These are phyloP conservation scores for Nibea coibor DNA, from an alignment of 2,113 vertebrate genomes.

Conservation along the genomic window DNA sequence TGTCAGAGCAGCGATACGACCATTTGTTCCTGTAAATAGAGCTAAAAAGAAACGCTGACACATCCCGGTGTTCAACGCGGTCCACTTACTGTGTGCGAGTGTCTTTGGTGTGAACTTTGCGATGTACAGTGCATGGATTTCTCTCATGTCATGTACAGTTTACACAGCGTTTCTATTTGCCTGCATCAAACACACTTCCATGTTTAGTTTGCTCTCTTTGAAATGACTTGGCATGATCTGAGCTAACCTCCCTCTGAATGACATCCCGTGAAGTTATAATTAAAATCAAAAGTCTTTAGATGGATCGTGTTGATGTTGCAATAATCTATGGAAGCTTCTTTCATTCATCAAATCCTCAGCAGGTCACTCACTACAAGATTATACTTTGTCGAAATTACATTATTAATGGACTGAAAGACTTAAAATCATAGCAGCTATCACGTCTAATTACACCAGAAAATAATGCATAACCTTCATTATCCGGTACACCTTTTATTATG, in stretches of 20 bases:
- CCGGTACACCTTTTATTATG: slow-evolving; percentile 61
- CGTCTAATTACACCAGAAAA: slow-evolving; percentile 59
- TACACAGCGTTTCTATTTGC: not conserved
- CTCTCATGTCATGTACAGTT: no score
- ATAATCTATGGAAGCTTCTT: not conserved
- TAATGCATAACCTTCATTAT: slow-evolving; percentile 57
- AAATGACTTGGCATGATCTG: not conserved
- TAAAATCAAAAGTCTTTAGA: slow-evolving; percentile 9
- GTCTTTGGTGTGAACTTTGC: not conserved
- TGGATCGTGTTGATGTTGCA: not conserved
- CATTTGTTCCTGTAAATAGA: not conserved
- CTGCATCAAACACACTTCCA: not conserved
- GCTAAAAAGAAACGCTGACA: slow-evolving; percentile 1
- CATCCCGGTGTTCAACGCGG: not conserved
- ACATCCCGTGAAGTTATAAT: not conserved
- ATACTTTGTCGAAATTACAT: slow-evolving; percentile 2
- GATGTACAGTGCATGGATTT: not conserved
- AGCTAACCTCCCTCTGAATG: not conserved
- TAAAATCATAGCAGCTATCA: slow-evolving; percentile 47
- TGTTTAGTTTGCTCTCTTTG: not conserved
- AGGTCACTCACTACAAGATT: slow-evolving; percentile 30
- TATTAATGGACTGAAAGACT: slow-evolving; percentile 50
- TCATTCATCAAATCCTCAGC: slow-evolving; percentile 29
- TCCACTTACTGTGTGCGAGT: not conserved
- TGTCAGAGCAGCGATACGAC: not conserved